Base-by-base conservation (phyloP, 2,797 vertebrate genomes). In the Champsocephalus gunnari region DNA sequence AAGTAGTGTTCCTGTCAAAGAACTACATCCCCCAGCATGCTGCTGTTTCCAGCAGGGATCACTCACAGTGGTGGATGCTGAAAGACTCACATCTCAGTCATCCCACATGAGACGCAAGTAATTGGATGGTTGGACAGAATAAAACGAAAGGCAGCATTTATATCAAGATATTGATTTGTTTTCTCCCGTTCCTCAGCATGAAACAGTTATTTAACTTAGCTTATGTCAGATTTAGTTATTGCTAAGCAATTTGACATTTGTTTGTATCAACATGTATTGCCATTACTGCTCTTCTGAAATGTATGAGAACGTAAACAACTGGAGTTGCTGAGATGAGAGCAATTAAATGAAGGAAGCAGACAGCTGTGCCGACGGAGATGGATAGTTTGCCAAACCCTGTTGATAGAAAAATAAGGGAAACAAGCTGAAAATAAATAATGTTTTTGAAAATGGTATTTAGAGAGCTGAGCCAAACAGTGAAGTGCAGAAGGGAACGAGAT, bases 11-110 rank as follows among this genome's bases (percentile, higher is more conserved):
- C 65, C 75, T 82, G 78, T 82, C 77, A 67, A 63, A 77, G 65
- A 77, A 85, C 83, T 78, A 76, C 75, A 87, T 82, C 73, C 80
- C 75, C 84, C 69, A 77, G 73, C 76, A 81, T 80, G 66, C 79
- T 45, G 57, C 60, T 71, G 57, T 70, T 63, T 88, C 48, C 19
- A 57, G 82, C 70, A 65, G 71, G 77, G 75, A 81, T 79, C 41
- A 71, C 66, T 81, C 60, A 59, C 62, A 62, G 68, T 57, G 50
- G 63, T 70, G 58, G 50, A 78, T 59, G 60, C n/a, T 70, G 45
- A 68, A 56, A 63, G 13, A 45, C 61, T 72, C 70, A 77, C 65
- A 67, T 9, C 41, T 48, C 41, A 79, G 74, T 59, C 44, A 54
- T 62, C 71, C 41, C 53, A 55, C 55, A 76, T 55, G 59, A 11